These are phyloP conservation scores for Machimus rusticus DNA, from an alignment of 2,888 invertebrate species.

Conservation along the genomic window DNA sequence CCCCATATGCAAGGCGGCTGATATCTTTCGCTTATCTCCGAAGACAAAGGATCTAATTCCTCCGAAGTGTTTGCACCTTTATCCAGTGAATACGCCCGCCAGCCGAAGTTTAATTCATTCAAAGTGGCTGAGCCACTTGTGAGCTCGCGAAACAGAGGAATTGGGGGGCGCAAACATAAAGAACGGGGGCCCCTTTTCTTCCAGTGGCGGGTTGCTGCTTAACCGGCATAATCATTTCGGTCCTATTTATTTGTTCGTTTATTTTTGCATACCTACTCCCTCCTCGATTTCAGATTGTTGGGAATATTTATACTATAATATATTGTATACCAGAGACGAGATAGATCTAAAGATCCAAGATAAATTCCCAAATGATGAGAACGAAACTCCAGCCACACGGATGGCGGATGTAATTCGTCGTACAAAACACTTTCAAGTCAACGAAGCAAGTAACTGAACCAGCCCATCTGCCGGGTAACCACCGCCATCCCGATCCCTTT, in stretches of 20 bases:
- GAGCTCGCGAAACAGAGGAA: neutral
- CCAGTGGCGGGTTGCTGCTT: neutral
- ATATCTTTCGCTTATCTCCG: slow-evolving; percentile 26
- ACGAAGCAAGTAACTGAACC: neutral
- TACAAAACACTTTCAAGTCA: slow-evolving; percentile 6
- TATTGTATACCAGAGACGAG: neutral
- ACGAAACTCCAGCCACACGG: slow-evolving; percentile 13
- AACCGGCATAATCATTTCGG: slow-evolving; percentile 26
- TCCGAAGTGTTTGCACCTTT: slow-evolving; percentile 44
- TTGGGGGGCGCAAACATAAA: neutral
- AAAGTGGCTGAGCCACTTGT: slow-evolving; percentile 26
- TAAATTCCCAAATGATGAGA: slow-evolving; percentile 32
- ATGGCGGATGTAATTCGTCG: neutral
- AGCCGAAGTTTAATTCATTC: slow-evolving; percentile 23
- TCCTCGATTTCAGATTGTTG: neutral
- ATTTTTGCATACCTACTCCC: neutral
- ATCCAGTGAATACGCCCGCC: slow-evolving; percentile 31
- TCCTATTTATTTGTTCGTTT: slow-evolving; percentile 29
- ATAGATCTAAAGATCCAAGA: neutral
- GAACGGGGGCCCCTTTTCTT: neutral
- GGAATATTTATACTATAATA: neutral
- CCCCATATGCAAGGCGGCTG: neutral
- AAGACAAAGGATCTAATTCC: slow-evolving; percentile 46
- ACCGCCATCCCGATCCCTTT: neutral
- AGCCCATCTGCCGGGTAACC: neutral